Conservation (phyloP, 2,797 vertebrate genomes). For the Gephyroberyx darwinii region DNA sequence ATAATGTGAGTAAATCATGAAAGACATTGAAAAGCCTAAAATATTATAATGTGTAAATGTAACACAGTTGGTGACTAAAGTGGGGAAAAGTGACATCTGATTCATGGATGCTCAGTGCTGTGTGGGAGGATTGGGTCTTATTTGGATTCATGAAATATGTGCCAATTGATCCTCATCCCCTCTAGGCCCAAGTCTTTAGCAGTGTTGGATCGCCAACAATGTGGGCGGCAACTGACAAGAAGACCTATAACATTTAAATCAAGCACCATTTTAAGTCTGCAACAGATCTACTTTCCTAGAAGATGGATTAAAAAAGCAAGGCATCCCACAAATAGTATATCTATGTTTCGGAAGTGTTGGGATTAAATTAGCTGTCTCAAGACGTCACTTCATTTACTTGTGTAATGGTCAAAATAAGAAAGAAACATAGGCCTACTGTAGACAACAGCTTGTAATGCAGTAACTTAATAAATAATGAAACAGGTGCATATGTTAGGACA, state of each 20-base stretch:
- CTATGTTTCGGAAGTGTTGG: background rate
- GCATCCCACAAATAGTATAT: background rate
- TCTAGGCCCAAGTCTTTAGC: slow-evolving; percentile 24
- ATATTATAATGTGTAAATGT: too few relatives aligned
- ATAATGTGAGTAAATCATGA: slow-evolving; percentile 11
- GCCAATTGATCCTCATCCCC: slow-evolving; percentile 42
- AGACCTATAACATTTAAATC: slow-evolving; percentile 33
- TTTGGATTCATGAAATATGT: slow-evolving; percentile 39
- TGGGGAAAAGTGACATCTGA: slow-evolving; percentile 10
- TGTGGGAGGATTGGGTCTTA: slow-evolving; percentile 42
- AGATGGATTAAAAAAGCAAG: slow-evolving; percentile 7
- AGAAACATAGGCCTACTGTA: background rate
- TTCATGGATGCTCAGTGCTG: slow-evolving; percentile 20
- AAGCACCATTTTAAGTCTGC: slow-evolving; percentile 21
- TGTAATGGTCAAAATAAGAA: background rate
- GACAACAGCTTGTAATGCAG: background rate
- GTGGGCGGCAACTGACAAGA: slow-evolving; percentile 39
- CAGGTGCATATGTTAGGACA: background rate
- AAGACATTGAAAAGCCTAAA: background rate
- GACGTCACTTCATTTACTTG: background rate
- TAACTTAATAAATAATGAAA: background rate
- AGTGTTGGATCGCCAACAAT: slow-evolving; percentile 38
- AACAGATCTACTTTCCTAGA: slow-evolving; percentile 14
- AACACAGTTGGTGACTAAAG: background rate
- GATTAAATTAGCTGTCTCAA: background rate